Evolutionary conservation across 2,888 invertebrate genomes (phyloP).

Genomic region (Macrosiphum euphorbiae): DNA sequence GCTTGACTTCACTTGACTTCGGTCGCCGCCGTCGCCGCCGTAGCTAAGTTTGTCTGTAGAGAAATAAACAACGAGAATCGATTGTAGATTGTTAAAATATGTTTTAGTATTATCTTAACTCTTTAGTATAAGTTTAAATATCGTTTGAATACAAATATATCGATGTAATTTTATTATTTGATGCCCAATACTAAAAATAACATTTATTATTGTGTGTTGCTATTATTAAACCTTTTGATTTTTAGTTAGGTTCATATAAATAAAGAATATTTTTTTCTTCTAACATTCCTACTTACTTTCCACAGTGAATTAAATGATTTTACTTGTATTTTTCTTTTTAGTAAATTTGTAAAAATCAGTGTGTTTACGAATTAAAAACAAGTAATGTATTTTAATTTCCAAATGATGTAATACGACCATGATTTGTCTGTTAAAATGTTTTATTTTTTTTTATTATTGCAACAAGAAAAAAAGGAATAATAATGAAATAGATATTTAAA

Average conservation of each 20-base stretch:
- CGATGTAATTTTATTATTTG: neutral
- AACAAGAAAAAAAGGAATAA: neutral
- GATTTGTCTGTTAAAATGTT: neutral
- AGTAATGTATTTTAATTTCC: neutral
- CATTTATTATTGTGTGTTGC: neutral
- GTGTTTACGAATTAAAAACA: neutral
- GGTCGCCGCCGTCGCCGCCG: neutral
- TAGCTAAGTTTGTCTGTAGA: neutral
- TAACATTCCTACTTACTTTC: neutral
- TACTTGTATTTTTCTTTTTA: neutral
- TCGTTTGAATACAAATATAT: neutral
- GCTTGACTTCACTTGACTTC: neutral
- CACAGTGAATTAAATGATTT: neutral
- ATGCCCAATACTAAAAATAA: neutral
- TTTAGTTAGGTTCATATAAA: neutral
- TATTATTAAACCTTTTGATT: neutral
- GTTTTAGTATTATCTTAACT: neutral
- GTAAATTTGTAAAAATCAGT: neutral
- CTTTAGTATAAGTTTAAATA: neutral
- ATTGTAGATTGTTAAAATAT: neutral
- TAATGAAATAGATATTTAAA: neutral
- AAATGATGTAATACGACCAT: neutral
- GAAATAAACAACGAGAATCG: neutral
- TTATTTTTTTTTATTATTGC: neutral
- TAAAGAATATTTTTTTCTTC: neutral